Conservation (phyloP, 2,113 vertebrate genomes). For the Microcebus tavaratra region DNA sequence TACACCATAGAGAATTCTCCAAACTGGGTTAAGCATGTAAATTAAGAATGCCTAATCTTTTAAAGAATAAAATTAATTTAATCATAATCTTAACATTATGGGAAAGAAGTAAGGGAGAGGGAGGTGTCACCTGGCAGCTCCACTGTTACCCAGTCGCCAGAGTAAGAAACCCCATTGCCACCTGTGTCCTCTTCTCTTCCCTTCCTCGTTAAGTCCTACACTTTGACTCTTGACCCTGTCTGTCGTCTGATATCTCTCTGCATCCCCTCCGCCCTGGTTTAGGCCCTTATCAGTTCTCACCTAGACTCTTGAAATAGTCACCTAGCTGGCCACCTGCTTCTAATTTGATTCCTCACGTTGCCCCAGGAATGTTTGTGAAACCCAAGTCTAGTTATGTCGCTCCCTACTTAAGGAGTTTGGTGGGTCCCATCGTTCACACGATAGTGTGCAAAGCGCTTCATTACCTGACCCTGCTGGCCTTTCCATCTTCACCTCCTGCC, state of each 20-base stretch:
- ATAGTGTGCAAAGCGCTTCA: neutral
- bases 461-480: neutral
- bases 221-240: neutral
- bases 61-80: constrained; percentile 7
- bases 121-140: neutral
- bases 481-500: neutral
- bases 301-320: neutral
- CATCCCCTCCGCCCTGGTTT: neutral
- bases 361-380: neutral
- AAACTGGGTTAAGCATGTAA: neutral
- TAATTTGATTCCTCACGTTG: neutral
- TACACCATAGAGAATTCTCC: neutral
- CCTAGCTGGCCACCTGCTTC: neutral
- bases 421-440: neutral
- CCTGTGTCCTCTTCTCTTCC: neutral
- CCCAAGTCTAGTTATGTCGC: neutral
- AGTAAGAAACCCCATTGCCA: neutral
- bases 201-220: neutral
- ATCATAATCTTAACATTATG: neutral
- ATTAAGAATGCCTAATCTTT: neutral
- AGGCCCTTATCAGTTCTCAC: neutral
- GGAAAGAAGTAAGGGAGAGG: neutral
- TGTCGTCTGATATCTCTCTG: neutral
- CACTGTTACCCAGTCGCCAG: neutral
- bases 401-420: neutral